phyloP scores from a whole-genome alignment of 2,888 invertebrate genomes.

The Scaptodrosophila latifasciaeformis region DNA sequence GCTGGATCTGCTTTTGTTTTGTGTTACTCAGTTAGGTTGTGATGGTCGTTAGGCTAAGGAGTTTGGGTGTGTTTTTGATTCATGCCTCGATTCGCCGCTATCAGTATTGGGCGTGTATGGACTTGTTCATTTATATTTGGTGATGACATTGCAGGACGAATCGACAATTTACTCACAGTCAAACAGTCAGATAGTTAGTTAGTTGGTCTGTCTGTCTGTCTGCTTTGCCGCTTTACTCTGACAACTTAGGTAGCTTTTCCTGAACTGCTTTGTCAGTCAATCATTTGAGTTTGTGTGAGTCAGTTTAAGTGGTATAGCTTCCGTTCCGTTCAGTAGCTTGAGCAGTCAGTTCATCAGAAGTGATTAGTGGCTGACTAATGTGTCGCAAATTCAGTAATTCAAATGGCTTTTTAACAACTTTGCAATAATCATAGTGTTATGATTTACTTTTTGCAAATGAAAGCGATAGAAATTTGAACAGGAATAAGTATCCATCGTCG shows the following conservation, averaged over 20 bases:
- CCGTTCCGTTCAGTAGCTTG: no score
- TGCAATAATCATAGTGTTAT: conserved; percentile 55
- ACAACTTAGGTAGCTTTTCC: neutral
- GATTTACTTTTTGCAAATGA: conserved; percentile 14
- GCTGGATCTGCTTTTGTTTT: conserved; percentile 23
- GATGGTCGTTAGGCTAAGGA: neutral
- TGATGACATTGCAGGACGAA: conserved; percentile 51
- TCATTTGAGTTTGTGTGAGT: conserved; percentile 64
- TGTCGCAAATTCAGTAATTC: conserved; percentile 32
- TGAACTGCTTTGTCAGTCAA: neutral
- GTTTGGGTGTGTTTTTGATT: conserved; percentile 62
- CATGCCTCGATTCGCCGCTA: conserved; percentile 42
- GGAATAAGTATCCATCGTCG: conserved; percentile 15
- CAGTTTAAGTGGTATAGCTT: no score
- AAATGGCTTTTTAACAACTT: conserved; percentile 70
- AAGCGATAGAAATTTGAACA: no score
- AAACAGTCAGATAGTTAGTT: neutral
- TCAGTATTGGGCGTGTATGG: conserved; percentile 57
- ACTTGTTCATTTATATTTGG: conserved; percentile 39
- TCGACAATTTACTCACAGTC: neutral
- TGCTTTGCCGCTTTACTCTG: neutral
- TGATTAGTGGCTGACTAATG: conserved; percentile 41
- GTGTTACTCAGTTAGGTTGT: conserved; percentile 1
- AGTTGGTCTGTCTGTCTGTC: conserved; percentile 3
- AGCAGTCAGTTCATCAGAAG: no score